A percentile compares a stretch with the other conserved stretches of the same genome.
These are phyloP conservation scores for Somateria mollissima DNA, from an alignment of 2,797 vertebrate genomes.

Conservation along the genomic window DNA sequence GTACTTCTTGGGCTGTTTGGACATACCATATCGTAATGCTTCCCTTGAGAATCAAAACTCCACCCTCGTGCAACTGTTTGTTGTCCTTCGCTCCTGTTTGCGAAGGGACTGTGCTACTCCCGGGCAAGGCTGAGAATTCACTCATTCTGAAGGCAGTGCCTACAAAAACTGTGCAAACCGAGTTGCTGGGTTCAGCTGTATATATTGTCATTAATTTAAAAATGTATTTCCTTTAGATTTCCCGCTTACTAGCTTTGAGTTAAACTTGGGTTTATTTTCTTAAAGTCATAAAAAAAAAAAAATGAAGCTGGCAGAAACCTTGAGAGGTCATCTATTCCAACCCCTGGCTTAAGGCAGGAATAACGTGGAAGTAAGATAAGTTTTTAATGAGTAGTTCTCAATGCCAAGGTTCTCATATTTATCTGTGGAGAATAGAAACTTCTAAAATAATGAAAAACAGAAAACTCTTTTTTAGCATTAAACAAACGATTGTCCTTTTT, in stretches of 20 bases:
- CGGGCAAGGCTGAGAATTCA: not conserved
- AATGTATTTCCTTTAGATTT: not conserved
- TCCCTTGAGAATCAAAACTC: not conserved
- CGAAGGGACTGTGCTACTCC: not conserved
- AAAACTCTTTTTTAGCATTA: not conserved
- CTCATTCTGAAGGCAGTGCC: not conserved
- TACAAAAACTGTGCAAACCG: not conserved
- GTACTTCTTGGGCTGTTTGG: not conserved
- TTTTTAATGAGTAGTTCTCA: not conserved
- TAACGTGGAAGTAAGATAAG: not conserved
- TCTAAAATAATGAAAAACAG: not conserved
- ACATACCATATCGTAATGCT: rapidly evolving
- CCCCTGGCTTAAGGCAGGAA: not conserved
- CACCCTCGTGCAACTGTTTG: not conserved
- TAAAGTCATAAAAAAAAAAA: not conserved
- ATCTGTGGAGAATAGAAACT: not conserved
- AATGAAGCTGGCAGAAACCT: not conserved
- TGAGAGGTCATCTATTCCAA: not conserved
- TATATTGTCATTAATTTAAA: not conserved
- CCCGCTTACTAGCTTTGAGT: not conserved
- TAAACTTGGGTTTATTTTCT: not conserved
- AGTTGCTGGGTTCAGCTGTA: not conserved
- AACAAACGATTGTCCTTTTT: not conserved
- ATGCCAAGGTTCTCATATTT: not conserved
- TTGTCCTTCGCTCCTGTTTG: not conserved